A percentile compares a stretch with the other conserved stretches of the same genome.
phyloP scores from a whole-genome alignment of 2,113 vertebrate genomes.

The Rhineura floridana region DNA sequence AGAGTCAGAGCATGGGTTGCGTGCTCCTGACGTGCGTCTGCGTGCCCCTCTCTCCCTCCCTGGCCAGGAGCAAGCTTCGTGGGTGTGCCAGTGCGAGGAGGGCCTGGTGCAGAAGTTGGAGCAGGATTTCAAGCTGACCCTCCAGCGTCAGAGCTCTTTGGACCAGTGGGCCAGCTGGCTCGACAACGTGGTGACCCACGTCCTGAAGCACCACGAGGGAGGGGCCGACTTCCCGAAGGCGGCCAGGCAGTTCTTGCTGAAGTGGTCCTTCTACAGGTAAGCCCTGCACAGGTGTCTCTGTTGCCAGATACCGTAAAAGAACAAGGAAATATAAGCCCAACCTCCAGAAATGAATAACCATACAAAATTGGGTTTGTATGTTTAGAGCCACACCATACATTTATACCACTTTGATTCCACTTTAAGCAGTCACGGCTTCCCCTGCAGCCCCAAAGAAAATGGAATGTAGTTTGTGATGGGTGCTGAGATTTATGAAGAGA shows the following conservation, averaged over 20 bases:
- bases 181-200: slow-evolving; percentile 93
- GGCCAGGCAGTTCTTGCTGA: slow-evolving; percentile 95
- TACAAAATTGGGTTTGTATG: too few relatives aligned
- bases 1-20: too few relatives aligned
- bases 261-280: slow-evolving; percentile 99
- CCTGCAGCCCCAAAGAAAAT: too few relatives aligned
- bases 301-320: too few relatives aligned
- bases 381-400: too few relatives aligned
- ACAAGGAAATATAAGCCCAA: too few relatives aligned
- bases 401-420: too few relatives aligned
- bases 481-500: too few relatives aligned
- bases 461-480: too few relatives aligned
- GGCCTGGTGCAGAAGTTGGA: slow-evolving; percentile 93
- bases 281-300: not conserved
- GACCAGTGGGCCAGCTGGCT: slow-evolving; percentile 98
- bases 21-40: too few relatives aligned
- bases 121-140: slow-evolving; percentile 96
- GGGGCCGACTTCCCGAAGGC: slow-evolving; percentile 93
- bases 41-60: fast-evolving
- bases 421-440: too few relatives aligned
- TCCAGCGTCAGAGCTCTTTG: slow-evolving; percentile 98
- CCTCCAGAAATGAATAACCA: too few relatives aligned
- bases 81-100: slow-evolving; percentile 99
- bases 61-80: slow-evolving; percentile 94
- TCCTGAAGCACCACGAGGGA: slow-evolving; percentile 91